These are phyloP conservation scores for Cepaea hortensis DNA, from an alignment of 2,888 invertebrate species.

Conservation along the genomic window DNA sequence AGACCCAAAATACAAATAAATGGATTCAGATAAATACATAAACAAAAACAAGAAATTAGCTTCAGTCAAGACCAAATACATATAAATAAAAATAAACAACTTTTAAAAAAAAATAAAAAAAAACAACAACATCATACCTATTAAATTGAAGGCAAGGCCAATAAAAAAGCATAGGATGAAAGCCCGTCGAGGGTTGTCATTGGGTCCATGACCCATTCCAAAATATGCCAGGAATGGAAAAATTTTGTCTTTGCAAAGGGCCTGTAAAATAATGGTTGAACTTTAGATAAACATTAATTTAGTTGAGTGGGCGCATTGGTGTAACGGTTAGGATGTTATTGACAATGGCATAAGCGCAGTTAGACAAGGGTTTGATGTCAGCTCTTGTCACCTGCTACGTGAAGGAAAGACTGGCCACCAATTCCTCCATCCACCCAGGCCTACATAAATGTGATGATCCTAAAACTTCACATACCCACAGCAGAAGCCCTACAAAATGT, in stretches of 20 bases:
- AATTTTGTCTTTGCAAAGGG: slow-evolving; percentile 93
- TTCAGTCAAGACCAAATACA: background rate
- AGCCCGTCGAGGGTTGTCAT: slow-evolving; percentile 85
- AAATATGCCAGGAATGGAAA: slow-evolving; percentile 93
- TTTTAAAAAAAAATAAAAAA: no score
- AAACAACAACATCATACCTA: slow-evolving; percentile 80
- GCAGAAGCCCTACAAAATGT: no score
- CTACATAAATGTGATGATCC: no score
- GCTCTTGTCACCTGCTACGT: no score
- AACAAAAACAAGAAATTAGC: background rate
- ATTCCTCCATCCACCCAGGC: no score
- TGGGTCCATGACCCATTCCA: slow-evolving; percentile 82
- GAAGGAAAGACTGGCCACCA: no score
- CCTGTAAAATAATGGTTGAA: slow-evolving; percentile 76
- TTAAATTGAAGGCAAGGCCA: slow-evolving; percentile 88
- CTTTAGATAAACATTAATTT: background rate
- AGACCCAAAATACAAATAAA: background rate
- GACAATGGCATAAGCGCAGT: no score
- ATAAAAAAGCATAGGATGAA: slow-evolving; percentile 94
- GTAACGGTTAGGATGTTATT: no score
- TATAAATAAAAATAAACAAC: background rate
- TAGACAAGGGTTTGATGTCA: no score
- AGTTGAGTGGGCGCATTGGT: no score
- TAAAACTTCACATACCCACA: no score
- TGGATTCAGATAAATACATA: background rate